Conservation (phyloP, 2,797 vertebrate genomes). For the Clamator glandarius region DNA sequence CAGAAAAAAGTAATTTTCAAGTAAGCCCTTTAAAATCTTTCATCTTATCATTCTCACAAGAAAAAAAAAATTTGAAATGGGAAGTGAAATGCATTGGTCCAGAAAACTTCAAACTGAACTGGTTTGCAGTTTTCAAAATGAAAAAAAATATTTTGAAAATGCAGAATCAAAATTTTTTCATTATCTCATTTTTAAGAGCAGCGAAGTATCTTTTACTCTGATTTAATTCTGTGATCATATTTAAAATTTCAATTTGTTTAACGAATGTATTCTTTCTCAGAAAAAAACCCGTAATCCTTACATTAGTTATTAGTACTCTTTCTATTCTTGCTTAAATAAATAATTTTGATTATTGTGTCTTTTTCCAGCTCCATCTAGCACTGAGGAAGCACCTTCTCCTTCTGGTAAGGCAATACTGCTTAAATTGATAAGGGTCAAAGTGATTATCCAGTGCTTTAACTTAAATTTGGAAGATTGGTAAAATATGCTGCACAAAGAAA, state of each 20-base stretch:
- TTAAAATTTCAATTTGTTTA: background rate
- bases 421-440: background rate
- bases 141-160: background rate
- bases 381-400: background rate
- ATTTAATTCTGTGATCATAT: background rate
- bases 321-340: background rate
- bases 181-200: background rate
- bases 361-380: background rate
- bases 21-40: background rate
- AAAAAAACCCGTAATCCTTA: background rate
- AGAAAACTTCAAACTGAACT: background rate
- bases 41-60: background rate
- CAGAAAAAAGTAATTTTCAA: background rate
- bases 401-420: constrained; percentile 25
- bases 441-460: background rate
- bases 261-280: background rate
- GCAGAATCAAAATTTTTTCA: background rate
- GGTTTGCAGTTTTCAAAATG: background rate
- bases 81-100: background rate
- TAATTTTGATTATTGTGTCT: background rate
- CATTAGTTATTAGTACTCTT: background rate
- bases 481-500: background rate
- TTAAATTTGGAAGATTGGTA: background rate
- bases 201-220: background rate
- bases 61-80: background rate